phyloP scores from a whole-genome alignment of 1,140 invertebrate genomes.

The Pseudomyrmex gracilis region DNA sequence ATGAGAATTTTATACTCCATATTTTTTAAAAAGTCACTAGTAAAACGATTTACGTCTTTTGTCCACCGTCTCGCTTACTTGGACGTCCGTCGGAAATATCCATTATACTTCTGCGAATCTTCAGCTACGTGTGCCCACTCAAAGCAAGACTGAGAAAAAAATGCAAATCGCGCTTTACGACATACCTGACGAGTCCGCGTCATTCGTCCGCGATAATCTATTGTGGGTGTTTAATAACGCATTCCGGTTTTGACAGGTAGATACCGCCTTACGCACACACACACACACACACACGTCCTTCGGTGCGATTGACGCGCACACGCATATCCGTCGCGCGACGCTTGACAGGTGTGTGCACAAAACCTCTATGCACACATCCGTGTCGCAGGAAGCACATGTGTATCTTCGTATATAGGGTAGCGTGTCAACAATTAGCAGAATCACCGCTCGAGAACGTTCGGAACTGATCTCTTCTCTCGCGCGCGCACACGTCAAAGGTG shows the following conservation, averaged over 20 bases:
- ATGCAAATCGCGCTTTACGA: constrained; percentile 44
- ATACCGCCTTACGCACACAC: constrained; percentile 24
- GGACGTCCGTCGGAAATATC: constrained; percentile 9
- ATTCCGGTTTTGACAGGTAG: constrained; percentile 68
- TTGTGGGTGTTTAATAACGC: constrained; percentile 73
- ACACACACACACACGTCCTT: background rate
- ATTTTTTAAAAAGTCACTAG: background rate
- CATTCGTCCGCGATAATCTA: constrained; percentile 12
- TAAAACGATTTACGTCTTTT: constrained; percentile 38
- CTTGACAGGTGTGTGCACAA: constrained; percentile 18
- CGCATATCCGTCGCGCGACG: background rate
- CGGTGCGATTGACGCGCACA: constrained; percentile 23
- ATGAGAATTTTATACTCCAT: background rate
- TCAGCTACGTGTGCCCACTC: constrained; percentile 30
- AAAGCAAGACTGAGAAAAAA: constrained; percentile 17
- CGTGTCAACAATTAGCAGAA: constrained; percentile 83
- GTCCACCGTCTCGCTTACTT: constrained; percentile 15
- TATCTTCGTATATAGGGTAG: constrained; percentile 66
- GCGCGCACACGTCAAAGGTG: background rate
- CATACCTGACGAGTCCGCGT: constrained; percentile 11
- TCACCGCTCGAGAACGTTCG: constrained; percentile 77
- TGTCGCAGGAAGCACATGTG: constrained; percentile 33
- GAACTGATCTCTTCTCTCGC: constrained; percentile 60
- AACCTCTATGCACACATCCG: background rate
- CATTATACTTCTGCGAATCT: background rate